Conservation (phyloP, 2,113 vertebrate species). For the Tamias sibiricus region DNA sequence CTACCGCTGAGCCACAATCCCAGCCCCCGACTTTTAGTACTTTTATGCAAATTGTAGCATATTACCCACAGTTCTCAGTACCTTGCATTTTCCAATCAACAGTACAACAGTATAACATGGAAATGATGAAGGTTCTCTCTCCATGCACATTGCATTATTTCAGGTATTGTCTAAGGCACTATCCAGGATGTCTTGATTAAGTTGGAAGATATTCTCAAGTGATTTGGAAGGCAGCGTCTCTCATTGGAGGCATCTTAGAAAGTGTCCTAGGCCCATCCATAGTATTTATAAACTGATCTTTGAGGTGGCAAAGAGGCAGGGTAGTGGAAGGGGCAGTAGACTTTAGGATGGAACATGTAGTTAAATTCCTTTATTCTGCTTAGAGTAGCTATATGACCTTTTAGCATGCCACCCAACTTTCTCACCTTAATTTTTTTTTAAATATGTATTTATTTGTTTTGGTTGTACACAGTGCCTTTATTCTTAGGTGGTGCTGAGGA, state of each 20-base stretch:
- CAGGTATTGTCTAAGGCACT: neutral
- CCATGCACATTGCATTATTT: neutral
- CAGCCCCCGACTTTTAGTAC: neutral
- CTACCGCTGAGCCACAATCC: no score
- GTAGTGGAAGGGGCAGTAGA: neutral
- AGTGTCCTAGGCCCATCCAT: neutral
- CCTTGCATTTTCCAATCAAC: neutral
- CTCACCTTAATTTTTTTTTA: constrained; percentile 19
- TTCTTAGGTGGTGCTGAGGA: no score
- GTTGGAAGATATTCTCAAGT: neutral
- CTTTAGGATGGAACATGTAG: neutral
- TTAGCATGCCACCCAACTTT: neutral
- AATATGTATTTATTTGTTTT: no score
- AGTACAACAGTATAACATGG: neutral
- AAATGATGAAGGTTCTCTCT: neutral
- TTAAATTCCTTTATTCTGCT: neutral
- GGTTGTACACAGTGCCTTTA: no score
- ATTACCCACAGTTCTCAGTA: neutral
- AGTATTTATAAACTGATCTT: neutral
- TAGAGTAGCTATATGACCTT: neutral
- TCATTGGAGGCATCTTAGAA: neutral
- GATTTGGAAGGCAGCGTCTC: constrained; percentile 31
- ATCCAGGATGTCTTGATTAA: neutral
- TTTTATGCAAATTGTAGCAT: constrained; percentile 36
- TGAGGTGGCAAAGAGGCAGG: constrained; percentile 8